Base-by-base conservation (phyloP, 2,113 vertebrate genomes). In the Glaucomys volans region DNA sequence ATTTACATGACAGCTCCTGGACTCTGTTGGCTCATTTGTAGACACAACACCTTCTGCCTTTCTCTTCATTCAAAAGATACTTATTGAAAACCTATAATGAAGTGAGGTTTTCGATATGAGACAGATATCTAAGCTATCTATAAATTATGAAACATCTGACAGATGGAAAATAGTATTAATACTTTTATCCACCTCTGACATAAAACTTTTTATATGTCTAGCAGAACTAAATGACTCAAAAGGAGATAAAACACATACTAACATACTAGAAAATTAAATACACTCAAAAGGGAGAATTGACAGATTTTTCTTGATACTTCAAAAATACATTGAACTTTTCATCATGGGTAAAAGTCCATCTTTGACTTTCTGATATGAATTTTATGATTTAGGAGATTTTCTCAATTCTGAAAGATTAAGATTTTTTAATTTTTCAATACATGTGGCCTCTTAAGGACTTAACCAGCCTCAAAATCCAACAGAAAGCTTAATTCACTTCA, bases 301-400 rank as follows among this genome's bases (percentile, higher is more conserved):
- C 9, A 81, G 94, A 62, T 81, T 10, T 75, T 76, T 80, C 37
- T 69, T 89, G 32, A 62, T 57, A 47, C 8, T 67, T 94, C 18
- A 87, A 47, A 96, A 91, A n/a, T n/a, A 93, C 14, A 37, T 66
- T 67, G 59, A 76, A 89, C 17, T 67, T 87, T 20, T 50, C 26
- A 66, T 47, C 59, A 76, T 54, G 28, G 47, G 16, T 2, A 5
- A 37, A 90, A 67, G 4, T 14, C 32, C 26, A 80, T 50, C 22
- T 85, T 85, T 79, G 4, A 90, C 24, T 64, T 92, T 89, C 37
- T 79, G 35, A 91, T 72, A 69, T 10, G 83, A 92, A 76, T 69
- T 96, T 96, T 67, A 81, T 92, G 12, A 85, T 62, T 57, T 95
- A 80, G 30, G 30, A 12, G 57, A 69, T 37, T 80, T 86, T 89